Percentiles rank a stretch among this genome's conserved stretches.
Conservation (phyloP, 2,113 vertebrate species). For the Henicopernis longicauda region DNA sequence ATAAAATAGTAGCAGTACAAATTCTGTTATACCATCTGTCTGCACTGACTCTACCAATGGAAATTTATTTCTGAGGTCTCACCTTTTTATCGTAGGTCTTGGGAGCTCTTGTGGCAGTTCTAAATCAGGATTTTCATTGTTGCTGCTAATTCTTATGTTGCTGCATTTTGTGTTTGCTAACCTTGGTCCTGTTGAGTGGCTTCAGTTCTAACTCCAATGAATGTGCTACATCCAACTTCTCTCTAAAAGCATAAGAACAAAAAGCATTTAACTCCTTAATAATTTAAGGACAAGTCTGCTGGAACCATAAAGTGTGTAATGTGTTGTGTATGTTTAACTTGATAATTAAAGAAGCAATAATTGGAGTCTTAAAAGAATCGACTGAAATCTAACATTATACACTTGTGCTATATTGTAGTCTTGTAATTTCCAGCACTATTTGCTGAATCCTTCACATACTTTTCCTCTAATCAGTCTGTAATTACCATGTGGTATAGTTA, state of each 20-base stretch:
- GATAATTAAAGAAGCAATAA: constrained; percentile 47
- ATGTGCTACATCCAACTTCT: background rate
- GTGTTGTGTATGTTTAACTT: constrained; percentile 24
- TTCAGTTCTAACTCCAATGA: background rate
- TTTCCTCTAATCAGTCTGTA: constrained; percentile 32
- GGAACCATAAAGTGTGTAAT: background rate
- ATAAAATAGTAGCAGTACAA: background rate
- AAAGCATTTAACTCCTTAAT: constrained; percentile 19
- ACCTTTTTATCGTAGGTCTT: background rate
- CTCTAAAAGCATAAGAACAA: background rate
- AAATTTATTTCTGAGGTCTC: background rate
- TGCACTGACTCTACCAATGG: background rate
- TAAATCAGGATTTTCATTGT: background rate
- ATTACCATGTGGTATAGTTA: constrained; percentile 40
- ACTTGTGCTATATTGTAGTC: background rate
- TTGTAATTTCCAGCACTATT: constrained; percentile 13
- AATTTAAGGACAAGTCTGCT: constrained; percentile 40
- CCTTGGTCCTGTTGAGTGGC: background rate
- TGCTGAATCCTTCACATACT: background rate
- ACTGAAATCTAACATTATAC: background rate
- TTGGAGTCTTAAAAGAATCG: background rate
- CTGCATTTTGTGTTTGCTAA: background rate
- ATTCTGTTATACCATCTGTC: background rate
- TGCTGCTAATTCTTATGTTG: background rate
- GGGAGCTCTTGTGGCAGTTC: background rate